Evolutionary conservation across 2,797 vertebrate genomes (phyloP).

Genomic region (Distichodus sexfasciatus): DNA sequence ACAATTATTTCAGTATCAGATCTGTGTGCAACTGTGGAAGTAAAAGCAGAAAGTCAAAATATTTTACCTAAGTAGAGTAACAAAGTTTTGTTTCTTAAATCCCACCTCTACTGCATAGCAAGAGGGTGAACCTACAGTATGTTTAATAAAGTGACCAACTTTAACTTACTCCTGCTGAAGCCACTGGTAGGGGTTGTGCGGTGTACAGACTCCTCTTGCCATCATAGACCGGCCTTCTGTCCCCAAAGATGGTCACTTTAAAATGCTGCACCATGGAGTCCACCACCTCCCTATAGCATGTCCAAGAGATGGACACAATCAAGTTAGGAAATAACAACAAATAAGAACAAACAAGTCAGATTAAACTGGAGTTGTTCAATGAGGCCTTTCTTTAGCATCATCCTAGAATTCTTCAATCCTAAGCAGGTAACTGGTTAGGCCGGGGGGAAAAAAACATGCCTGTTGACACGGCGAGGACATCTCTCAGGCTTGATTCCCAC

Average conservation of each 20-base stretch:
- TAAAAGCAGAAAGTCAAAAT: too few relatives aligned
- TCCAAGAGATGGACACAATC: not conserved
- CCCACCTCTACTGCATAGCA: too few relatives aligned
- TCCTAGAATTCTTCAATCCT: not conserved
- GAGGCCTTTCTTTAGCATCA: not conserved
- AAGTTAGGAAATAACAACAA: not conserved
- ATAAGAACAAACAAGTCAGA: not conserved
- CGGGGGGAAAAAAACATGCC: conserved; percentile 63
- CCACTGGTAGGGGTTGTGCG: conserved; percentile 91
- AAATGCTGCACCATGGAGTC: conserved; percentile 99
- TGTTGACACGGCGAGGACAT: conserved; percentile 96
- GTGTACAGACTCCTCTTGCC: conserved; percentile 97
- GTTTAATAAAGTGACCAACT: too few relatives aligned
- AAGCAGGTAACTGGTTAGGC: too few relatives aligned
- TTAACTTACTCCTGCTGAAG: conserved; percentile 82
- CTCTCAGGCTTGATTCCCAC: conserved; percentile 98
- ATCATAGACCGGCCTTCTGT: conserved; percentile 94
- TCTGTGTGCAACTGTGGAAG: too few relatives aligned
- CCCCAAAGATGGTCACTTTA: conserved; percentile 98
- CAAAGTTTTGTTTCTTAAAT: too few relatives aligned
- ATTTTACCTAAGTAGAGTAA: too few relatives aligned
- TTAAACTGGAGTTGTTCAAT: not conserved
- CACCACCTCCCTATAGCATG: conserved; percentile 86
- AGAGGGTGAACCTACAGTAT: too few relatives aligned
- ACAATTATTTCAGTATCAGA: too few relatives aligned